Percentiles rank a stretch among this genome's conserved stretches.
phyloP scores from a whole-genome alignment of 2,797 vertebrate genomes.

The Gymnothorax javanicus region DNA sequence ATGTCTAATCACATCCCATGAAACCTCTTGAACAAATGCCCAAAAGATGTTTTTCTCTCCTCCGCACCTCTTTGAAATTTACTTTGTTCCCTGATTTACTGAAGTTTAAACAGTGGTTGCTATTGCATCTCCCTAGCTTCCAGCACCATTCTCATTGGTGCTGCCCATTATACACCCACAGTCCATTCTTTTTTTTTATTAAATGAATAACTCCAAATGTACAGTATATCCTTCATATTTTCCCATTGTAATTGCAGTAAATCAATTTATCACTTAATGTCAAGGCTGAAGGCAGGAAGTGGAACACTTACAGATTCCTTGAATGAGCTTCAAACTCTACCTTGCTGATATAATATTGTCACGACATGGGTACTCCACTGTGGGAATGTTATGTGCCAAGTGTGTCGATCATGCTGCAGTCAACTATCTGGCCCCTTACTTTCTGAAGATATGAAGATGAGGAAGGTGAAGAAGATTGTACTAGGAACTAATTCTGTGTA shows the following conservation, averaged over 20 bases:
- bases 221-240: background rate
- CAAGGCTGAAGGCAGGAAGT: background rate
- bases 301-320: background rate
- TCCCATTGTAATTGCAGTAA: background rate
- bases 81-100: background rate
- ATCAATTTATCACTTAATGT: background rate
- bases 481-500: background rate
- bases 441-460: background rate
- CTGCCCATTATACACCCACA: background rate
- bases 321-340: background rate
- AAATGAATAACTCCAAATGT: background rate
- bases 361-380: too few relatives aligned
- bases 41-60: background rate
- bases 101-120: background rate
- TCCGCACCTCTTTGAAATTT: background rate
- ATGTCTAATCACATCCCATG: conserved; percentile 24
- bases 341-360: too few relatives aligned
- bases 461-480: background rate
- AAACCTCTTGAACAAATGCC: conserved; percentile 11
- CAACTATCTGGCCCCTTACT: background rate
- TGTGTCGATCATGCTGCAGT: too few relatives aligned
- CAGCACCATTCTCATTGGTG: background rate
- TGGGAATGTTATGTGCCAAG: too few relatives aligned
- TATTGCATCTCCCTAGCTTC: background rate
- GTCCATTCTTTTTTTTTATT: background rate